phyloP scores from a whole-genome alignment of 2,113 vertebrate genomes.

The Thermophis baileyi region DNA sequence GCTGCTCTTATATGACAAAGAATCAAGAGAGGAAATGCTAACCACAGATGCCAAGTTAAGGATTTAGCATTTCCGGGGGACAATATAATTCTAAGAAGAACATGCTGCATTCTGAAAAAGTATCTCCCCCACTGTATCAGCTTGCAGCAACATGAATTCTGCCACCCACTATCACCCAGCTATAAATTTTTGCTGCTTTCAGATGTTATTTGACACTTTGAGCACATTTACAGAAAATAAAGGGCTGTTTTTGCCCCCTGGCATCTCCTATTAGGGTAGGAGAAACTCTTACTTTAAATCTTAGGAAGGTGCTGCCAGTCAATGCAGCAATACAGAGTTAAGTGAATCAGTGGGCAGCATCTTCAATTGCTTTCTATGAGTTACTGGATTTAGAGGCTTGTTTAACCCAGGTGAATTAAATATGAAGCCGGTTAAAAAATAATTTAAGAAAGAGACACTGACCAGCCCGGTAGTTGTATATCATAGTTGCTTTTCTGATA shows the following conservation, averaged over 20 bases:
- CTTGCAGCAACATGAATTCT: neutral
- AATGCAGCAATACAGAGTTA: neutral
- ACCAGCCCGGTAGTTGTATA: neutral
- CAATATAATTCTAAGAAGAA: neutral
- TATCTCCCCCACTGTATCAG: constrained; percentile 29
- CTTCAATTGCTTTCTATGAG: neutral
- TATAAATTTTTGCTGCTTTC: neutral
- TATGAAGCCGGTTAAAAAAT: neutral
- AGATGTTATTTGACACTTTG: neutral
- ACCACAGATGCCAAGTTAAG: neutral
- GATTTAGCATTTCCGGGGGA: constrained; percentile 19
- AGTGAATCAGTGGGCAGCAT: neutral
- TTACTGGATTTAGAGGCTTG: neutral
- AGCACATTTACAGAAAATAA: neutral
- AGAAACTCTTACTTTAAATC: neutral
- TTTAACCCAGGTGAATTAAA: neutral
- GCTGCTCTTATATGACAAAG: neutral
- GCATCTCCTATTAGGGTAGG: neutral
- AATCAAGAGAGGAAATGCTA: constrained; percentile 16
- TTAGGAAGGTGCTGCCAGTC: neutral
- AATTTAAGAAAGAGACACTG: neutral
- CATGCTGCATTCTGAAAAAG: constrained; percentile 30
- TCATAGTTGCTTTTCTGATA: neutral
- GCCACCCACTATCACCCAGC: neutral
- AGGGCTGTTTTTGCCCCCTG: neutral